A percentile compares a stretch with the other conserved stretches of the same genome.
phyloP scores from a whole-genome alignment of 2,113 vertebrate genomes.

The Pterophyllum scalare region DNA sequence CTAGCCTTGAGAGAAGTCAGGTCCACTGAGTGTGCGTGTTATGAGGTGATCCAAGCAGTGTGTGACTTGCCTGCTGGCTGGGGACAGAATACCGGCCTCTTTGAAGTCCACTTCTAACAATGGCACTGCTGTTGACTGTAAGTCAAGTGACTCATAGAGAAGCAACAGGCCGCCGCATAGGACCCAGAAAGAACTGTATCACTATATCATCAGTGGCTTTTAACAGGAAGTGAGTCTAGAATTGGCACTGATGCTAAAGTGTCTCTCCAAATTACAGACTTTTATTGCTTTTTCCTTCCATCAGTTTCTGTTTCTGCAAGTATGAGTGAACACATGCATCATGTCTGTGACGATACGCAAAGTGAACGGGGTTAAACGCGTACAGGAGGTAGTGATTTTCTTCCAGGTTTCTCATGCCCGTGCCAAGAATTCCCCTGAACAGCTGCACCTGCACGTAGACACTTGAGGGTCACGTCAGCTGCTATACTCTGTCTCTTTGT shows the following conservation, averaged over 20 bases:
- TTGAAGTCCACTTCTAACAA: conserved; percentile 55
- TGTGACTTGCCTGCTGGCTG: conserved; percentile 51
- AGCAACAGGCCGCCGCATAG: conserved; percentile 27
- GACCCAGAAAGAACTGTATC: conserved; percentile 29
- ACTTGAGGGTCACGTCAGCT: conserved; percentile 30
- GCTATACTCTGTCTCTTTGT: conserved; percentile 19
- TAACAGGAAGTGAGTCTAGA: conserved; percentile 7
- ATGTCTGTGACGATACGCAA: neutral
- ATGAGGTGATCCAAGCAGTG: conserved; percentile 63
- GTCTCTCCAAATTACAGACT: conserved; percentile 40
- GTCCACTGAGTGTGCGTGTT: conserved; percentile 58
- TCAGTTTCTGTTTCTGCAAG: conserved; percentile 12
- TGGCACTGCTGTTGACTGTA: conserved; percentile 50
- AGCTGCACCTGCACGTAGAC: conserved; percentile 51
- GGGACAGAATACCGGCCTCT: conserved; percentile 37
- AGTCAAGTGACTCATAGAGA: conserved; percentile 50
- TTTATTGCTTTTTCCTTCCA: neutral
- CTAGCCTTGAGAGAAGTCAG: conserved; percentile 64
- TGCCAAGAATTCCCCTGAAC: conserved; percentile 54
- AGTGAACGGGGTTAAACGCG: conserved; percentile 40
- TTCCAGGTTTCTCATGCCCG: conserved; percentile 4
- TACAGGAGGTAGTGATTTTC: conserved; percentile 34
- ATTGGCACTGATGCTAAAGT: neutral
- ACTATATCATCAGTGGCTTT: conserved; percentile 27
- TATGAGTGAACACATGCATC: conserved; percentile 19